Percentiles rank a stretch among this genome's conserved stretches.
These are phyloP conservation scores for Eidolon helvum DNA, from an alignment of 2,113 vertebrate species.

Conservation along the genomic window DNA sequence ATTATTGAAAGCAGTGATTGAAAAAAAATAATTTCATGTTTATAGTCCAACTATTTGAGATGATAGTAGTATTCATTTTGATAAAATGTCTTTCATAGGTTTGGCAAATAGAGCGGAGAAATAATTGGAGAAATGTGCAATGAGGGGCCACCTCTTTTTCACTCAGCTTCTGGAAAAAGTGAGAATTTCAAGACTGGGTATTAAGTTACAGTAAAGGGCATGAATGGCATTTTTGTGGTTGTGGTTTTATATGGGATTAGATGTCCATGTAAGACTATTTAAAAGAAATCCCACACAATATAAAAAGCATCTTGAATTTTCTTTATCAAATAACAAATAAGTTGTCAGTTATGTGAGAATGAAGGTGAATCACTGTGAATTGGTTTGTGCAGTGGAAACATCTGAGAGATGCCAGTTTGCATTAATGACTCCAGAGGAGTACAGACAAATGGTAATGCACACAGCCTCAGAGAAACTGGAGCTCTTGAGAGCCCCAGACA, in stretches of 20 bases:
- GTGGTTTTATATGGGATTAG: constrained; percentile 8
- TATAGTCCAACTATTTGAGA: constrained; percentile 11
- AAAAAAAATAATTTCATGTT: background rate
- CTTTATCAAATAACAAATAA: background rate
- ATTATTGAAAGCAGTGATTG: background rate
- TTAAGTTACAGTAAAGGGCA: background rate
- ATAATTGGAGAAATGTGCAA: background rate
- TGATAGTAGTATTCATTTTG: background rate
- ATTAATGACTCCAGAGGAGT: background rate
- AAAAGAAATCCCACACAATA: background rate
- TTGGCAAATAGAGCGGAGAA: constrained; percentile 20
- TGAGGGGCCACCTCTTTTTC: background rate
- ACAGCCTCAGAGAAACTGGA: background rate
- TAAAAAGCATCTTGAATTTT: constrained; percentile 31
- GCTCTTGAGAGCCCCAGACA: background rate
- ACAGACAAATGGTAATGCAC: background rate
- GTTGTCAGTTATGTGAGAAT: background rate
- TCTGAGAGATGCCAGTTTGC: background rate
- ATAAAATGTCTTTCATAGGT: background rate
- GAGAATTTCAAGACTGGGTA: background rate
- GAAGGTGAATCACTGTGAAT: background rate
- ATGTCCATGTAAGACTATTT: background rate
- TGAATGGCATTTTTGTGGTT: background rate
- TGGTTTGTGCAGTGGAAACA: background rate
- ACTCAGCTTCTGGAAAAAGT: constrained; percentile 43